Conservation (phyloP, 2,113 vertebrate species). For the Silurus asotus region DNA sequence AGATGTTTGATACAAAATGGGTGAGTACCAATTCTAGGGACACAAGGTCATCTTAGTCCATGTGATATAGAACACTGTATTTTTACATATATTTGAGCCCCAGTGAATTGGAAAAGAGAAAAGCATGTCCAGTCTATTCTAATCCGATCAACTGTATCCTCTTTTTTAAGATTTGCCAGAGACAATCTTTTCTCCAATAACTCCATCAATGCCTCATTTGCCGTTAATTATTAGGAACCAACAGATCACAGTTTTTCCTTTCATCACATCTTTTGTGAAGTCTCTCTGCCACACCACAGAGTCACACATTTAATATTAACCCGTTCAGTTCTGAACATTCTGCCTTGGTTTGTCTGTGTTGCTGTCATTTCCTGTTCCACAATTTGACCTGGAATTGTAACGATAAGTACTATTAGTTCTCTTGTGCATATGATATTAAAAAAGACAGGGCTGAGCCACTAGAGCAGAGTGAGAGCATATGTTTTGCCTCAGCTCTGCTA, state of each 20-base stretch:
- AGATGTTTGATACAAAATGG: neutral
- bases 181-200: conserved; percentile 79
- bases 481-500: too few species aligned
- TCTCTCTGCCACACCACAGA: conserved; percentile 90
- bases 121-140: neutral
- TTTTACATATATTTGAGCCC: neutral
- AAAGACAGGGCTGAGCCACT: too few species aligned
- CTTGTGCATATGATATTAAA: too few species aligned
- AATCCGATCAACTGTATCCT: neutral
- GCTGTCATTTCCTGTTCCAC: neutral
- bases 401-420: too few species aligned
- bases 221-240: conserved; percentile 91
- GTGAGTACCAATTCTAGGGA: neutral
- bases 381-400: neutral
- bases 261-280: conserved; percentile 72
- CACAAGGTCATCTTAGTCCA: neutral
- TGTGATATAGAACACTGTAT: neutral
- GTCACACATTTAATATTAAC: neutral
- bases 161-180: conserved; percentile 51
- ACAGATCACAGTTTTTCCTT: conserved; percentile 77
- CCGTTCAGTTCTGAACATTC: neutral
- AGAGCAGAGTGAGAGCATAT: too few species aligned
- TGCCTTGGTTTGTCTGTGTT: too few species aligned
- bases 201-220: conserved; percentile 83
- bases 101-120: neutral